phyloP scores from a whole-genome alignment of 2,113 vertebrate species.

The Macroglossus sobrinus region DNA sequence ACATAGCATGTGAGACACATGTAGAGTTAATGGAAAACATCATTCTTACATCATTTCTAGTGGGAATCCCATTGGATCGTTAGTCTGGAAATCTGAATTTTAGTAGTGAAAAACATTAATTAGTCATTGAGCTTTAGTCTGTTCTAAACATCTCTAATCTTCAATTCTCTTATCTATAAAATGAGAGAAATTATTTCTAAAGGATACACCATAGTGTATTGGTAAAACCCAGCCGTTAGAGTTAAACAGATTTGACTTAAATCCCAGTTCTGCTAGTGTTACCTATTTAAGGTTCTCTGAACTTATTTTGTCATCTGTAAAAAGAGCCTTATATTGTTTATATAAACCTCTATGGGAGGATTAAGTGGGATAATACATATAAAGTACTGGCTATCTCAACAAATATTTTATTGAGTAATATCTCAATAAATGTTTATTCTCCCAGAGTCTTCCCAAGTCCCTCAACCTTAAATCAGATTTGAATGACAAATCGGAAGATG shows the following conservation, averaged over 20 bases:
- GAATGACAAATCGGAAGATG: background rate
- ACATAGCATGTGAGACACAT: background rate
- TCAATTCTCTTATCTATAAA: background rate
- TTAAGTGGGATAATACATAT: background rate
- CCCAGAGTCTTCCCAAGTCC: background rate
- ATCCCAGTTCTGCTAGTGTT: background rate
- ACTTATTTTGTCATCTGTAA: background rate
- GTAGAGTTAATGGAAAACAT: background rate
- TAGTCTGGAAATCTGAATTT: background rate
- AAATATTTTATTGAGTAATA: background rate
- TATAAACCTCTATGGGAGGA: background rate
- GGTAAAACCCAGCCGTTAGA: background rate
- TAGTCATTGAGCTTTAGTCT: background rate
- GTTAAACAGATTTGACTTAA: background rate
- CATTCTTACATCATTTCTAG: background rate
- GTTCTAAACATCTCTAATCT: background rate
- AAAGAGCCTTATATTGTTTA: background rate
- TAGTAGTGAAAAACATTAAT: background rate
- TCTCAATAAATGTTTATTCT: background rate
- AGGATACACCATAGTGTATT: background rate
- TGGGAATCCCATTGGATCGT: background rate
- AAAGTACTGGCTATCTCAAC: background rate
- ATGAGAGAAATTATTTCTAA: background rate
- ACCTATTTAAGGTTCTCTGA: background rate
- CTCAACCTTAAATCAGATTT: background rate